Evolutionary conservation across 2,797 vertebrate genomes (phyloP), one percentile per base, ranked within the genome.

Genomic region (Myiothlypis chrysogaster): DNA sequence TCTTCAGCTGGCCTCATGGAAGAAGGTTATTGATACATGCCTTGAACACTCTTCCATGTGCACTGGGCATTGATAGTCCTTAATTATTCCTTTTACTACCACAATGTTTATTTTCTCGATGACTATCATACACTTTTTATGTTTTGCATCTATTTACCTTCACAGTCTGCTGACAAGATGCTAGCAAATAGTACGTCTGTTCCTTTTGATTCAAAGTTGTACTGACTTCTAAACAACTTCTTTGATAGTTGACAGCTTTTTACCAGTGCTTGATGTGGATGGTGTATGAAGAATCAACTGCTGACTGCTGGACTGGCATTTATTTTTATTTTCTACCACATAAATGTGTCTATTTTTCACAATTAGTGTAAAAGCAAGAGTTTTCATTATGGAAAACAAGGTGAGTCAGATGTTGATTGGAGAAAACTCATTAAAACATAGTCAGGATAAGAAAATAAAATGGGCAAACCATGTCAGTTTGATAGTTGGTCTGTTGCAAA

Each of bases 241-340:
- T 43, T 52, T 86, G 70, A 83, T 19, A 82, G 39, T 30, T 53
- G 43, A 63, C 64, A 46, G 61, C 39, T 95, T 95, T 50, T 95
- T 46, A 73, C 27, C n/a, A 34, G 43, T 86, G 65, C 17, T 52
- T 57, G 37, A 25, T 27, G 41, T 27, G 49, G 37, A 69, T 32
- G 35, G n/a, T 61, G 8, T 3, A 2, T 41, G 43, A 84, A 88
- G n/a, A 81, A 87, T 61, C 46, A 79, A 9, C 30, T 61, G 25
- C 25, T 87, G 41, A 76, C 28, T 81, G 21, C 12, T 52, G 49
- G 47, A 57, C n/a, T 47, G 35, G 7, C 57, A 57, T 92, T 94
- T 88, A 64, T 73, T 89, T 91, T 92, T 50, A 86, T 66, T 81
- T 14, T 70, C 39, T 80, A 39, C 32, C 52, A 53, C 25, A 80